A percentile compares a stretch with the other conserved stretches of the same genome.
phyloP scores from a whole-genome alignment of 1,140 invertebrate genomes.

The Aphidius gifuensis region DNA sequence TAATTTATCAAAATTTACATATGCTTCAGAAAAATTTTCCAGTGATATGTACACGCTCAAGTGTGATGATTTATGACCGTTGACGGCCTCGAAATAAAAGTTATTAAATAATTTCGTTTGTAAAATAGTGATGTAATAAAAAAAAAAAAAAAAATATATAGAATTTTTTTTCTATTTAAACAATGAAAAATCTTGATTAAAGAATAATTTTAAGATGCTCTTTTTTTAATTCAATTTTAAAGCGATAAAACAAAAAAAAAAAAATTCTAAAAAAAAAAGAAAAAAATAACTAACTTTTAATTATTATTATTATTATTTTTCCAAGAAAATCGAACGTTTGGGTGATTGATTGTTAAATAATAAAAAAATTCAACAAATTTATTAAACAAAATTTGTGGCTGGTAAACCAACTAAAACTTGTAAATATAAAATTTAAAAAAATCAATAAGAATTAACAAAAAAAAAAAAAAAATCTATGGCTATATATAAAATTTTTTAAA shows the following conservation, averaged over 20 bases:
- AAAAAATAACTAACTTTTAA: neutral
- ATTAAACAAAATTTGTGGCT: constrained; percentile 2
- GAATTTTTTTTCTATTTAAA: constrained; percentile 10
- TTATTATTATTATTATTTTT: neutral
- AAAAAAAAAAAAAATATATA: constrained; percentile 5
- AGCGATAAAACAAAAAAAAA: neutral
- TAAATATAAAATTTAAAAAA: neutral
- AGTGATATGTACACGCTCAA: constrained; percentile 12
- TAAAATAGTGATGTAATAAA: neutral
- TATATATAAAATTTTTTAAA: no score
- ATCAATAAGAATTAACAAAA: constrained; percentile 6
- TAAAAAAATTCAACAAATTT: neutral
- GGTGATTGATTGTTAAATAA: neutral
- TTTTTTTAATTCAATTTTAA: no score
- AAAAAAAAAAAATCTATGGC: neutral
- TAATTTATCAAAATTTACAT: neutral
- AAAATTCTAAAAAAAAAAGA: neutral
- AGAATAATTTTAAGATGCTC: no score
- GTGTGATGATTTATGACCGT: constrained; percentile 6
- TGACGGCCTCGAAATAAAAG: constrained; percentile 12
- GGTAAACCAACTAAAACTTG: no score
- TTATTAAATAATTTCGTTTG: neutral
- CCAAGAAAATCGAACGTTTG: constrained; percentile 9
- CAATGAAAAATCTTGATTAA: no score
- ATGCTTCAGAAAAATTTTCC: constrained; percentile 3